Evolutionary conservation across 2,888 invertebrate genomes (phyloP).

Genomic region (Cephonodes hylas): DNA sequence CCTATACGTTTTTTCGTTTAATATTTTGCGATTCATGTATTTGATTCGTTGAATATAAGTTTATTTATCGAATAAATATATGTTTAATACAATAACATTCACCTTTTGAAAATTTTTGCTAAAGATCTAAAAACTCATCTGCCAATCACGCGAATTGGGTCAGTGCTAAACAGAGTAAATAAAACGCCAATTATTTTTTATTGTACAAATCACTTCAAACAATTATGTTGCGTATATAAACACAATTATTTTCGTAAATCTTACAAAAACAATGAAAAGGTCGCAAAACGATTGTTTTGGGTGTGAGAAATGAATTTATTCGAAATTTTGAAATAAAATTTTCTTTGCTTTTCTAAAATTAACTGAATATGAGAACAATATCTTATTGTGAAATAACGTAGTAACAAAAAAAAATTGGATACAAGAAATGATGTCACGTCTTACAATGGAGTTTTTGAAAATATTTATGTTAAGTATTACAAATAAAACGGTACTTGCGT

Average conservation of each 20-base stretch:
- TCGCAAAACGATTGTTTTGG: too few relatives aligned
- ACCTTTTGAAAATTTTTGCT: neutral
- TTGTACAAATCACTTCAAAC: neutral
- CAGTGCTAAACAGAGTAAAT: neutral
- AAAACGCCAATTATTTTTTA: neutral
- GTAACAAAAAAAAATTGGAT: too few relatives aligned
- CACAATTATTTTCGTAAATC: neutral
- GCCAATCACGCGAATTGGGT: neutral
- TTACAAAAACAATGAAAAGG: neutral
- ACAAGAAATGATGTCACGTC: too few relatives aligned
- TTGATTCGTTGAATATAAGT: too few relatives aligned
- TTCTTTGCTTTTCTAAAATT: too few relatives aligned
- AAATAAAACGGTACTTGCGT: neutral
- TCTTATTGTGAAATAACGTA: too few relatives aligned
- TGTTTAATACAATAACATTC: neutral
- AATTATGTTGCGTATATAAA: neutral
- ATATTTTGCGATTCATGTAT: too few relatives aligned
- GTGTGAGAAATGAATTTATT: too few relatives aligned
- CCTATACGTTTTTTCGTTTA: too few relatives aligned
- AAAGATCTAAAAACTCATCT: neutral
- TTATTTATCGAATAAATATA: neutral
- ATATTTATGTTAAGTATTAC: neutral
- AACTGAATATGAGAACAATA: too few relatives aligned
- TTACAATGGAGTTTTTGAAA: too few relatives aligned
- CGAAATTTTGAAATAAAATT: too few relatives aligned